phyloP scores from a whole-genome alignment of 2,113 vertebrate species.

The Pollimyrus isidori region DNA sequence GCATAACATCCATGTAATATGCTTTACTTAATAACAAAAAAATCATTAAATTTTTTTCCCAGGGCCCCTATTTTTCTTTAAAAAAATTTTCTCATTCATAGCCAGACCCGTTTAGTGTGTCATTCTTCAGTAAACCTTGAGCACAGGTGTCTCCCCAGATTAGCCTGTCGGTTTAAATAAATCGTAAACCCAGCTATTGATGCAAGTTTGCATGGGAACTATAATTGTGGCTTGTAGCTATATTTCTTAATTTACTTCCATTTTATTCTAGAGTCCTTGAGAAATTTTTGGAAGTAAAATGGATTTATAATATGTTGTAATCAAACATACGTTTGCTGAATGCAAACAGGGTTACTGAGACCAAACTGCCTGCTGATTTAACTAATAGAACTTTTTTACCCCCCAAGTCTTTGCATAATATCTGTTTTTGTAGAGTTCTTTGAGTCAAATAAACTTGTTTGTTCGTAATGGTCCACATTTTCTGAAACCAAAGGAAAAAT shows the following conservation, averaged over 20 bases:
- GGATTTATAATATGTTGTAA: neutral
- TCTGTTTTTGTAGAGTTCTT: neutral
- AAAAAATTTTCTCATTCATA: neutral
- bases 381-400: neutral
- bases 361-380: neutral
- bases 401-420: neutral
- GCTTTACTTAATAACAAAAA: constrained; percentile 1
- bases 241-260: neutral
- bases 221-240: neutral
- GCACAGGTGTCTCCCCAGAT: neutral
- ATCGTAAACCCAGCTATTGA: neutral
- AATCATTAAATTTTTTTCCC: neutral
- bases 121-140: neutral
- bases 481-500: neutral
- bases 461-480: neutral
- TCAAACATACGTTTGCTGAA: neutral
- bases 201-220: neutral
- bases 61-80: neutral
- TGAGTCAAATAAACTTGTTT: neutral
- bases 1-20: constrained; percentile 2
- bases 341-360: neutral
- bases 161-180: neutral
- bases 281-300: neutral
- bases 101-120: neutral
- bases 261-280: neutral